Evolutionary conservation across 37 sponge, comb jelly and placozoan genomes (phyloP).

Genomic region (Axinella damicornis): DNA sequence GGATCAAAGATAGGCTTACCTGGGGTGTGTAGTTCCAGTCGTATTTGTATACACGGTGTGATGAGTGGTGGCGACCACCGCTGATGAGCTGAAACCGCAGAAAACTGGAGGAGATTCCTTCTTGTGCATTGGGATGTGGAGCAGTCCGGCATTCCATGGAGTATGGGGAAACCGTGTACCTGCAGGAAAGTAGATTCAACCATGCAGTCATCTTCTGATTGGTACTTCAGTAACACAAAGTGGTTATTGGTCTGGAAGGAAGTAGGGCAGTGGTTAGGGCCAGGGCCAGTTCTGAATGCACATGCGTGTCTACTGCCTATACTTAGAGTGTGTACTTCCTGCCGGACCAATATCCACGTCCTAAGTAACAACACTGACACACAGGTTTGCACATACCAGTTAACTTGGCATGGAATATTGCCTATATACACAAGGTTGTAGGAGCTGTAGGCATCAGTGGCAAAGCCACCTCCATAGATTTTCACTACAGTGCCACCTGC

Average conservation of each 20-base stretch:
- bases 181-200: neutral
- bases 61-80: neutral
- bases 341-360: too few relatives aligned
- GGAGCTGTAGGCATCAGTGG: constrained; percentile 52
- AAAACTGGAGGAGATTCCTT: constrained; percentile 14
- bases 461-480: constrained; percentile 63
- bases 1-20: too few relatives aligned
- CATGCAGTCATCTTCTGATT: too few relatives aligned
- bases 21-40: constrained; percentile 50
- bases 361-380: too few relatives aligned
- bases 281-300: too few relatives aligned
- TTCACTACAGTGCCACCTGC: constrained; percentile 73
- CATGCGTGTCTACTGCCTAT: too few relatives aligned
- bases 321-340: too few relatives aligned
- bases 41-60: constrained; percentile 14
- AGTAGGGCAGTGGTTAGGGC: too few relatives aligned
- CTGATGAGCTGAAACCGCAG: constrained; percentile 3
- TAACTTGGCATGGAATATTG: constrained; percentile 51
- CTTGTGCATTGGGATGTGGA: constrained; percentile 43
- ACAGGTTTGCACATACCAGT: too few relatives aligned
- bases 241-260: too few relatives aligned
- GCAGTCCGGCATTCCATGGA: constrained; percentile 49
- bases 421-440: constrained; percentile 59
- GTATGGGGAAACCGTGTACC: constrained; percentile 22
- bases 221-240: too few relatives aligned